Percentiles rank a stretch among this genome's conserved stretches.
Evolutionary conservation across 2,113 vertebrate species (phyloP).

Genomic region (Anoura caudifer): DNA sequence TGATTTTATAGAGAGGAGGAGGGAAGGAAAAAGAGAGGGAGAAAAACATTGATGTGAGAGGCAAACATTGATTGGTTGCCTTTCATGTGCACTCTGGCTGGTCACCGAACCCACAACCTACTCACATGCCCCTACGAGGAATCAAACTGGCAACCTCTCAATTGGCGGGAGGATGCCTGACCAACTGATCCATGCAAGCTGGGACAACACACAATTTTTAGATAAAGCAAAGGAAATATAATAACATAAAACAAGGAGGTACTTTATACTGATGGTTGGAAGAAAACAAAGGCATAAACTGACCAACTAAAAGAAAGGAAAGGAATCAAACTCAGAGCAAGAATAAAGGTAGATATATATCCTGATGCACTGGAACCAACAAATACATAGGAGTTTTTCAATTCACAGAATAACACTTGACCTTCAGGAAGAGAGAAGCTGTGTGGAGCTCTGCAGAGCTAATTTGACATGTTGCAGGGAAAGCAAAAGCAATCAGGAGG

Average conservation of each 20-base stretch:
- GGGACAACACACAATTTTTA: not conserved
- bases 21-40: too few species aligned
- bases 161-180: too few species aligned
- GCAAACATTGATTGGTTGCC: too few species aligned
- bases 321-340: not conserved
- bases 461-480: not conserved
- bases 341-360: not conserved
- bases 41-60: too few species aligned
- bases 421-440: not conserved
- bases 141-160: too few species aligned
- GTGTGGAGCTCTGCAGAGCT: not conserved
- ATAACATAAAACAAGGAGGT: not conserved
- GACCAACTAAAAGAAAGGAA: not conserved
- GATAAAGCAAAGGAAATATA: not conserved
- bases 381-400: not conserved
- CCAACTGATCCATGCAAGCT: too few species aligned
- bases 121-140: too few species aligned
- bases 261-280: not conserved
- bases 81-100: too few species aligned
- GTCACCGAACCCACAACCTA: too few species aligned
- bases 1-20: too few species aligned
- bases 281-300: not conserved
- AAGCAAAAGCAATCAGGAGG: not conserved
- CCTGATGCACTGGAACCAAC: not conserved
- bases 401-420: not conserved